Base-by-base conservation (phyloP, 2,797 vertebrate species). In the Rhodeus uyekii region DNA sequence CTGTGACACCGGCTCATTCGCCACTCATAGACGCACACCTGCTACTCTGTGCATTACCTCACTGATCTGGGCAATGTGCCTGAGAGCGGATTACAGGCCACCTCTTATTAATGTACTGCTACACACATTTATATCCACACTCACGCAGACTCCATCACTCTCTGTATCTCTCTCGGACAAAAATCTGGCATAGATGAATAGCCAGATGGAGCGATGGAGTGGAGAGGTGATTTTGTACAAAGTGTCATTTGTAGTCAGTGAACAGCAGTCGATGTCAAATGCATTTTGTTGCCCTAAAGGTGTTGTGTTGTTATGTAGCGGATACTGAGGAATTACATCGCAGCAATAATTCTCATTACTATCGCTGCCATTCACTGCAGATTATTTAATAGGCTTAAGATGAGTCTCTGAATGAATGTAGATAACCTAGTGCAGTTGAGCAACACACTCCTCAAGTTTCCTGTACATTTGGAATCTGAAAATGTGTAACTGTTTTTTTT, bases 41-140 rank as follows among this genome's bases (percentile, higher is more conserved):
- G 82, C 39, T 76, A 42, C 72, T 38, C 73, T 55, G 44, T 39
- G 63, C 22, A n/a, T 81, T 63, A 81, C 74, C 63, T 83, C 32
- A 65, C 63, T 46, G 24, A 75, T 22, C 60, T 72, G 67, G 60
- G 55, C 72, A 0, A 76, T 8, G 5, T 73, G 73, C 77, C 79
- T 38, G 36, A 53, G 53, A 75, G 72, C 12, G 22, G 76, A 86
- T 87, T 86, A 84, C 80, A 83, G 73, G 38, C 73, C 24, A 65
- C 65, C 42, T 82, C 50, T 83, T 84, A 81, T 82, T 48, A 74
- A 80, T 76, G 29, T 36, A 13, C 29, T 39, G 12, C 55, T 39
- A 32, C 39, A 44, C 55, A 53, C 38, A 27, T 50, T 84, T 68
- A 22, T 78, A 53, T 13, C 38, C 48, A 8, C 36, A 32, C 53